Evolutionary conservation across 2,113 vertebrate genomes (phyloP).

Genomic region (Tricholaema leucomelas): DNA sequence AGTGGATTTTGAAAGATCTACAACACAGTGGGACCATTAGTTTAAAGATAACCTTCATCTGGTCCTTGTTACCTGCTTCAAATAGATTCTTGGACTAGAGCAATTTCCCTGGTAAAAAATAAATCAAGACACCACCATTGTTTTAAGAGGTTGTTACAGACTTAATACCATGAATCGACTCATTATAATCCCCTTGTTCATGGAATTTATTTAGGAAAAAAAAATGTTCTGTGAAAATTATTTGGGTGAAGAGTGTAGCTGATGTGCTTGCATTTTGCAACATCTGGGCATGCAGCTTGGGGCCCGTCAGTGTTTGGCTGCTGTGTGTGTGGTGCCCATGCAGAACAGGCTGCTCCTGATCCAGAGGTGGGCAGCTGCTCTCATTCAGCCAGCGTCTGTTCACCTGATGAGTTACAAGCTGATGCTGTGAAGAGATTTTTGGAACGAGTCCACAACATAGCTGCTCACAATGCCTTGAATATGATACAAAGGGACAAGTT

Average conservation of each 20-base stretch:
- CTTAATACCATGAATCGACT: neutral
- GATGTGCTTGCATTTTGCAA: neutral
- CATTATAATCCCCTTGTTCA: neutral
- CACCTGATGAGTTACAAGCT: neutral
- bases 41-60: neutral
- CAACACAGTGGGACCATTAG: neutral
- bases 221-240: neutral
- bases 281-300: neutral
- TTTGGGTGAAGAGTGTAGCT: neutral
- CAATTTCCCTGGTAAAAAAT: neutral
- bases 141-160: neutral
- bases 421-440: neutral
- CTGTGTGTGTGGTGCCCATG: fast-evolving
- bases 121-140: neutral
- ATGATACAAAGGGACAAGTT: neutral
- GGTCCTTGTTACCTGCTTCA: neutral
- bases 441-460: neutral
- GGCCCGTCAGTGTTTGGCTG: neutral
- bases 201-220: neutral
- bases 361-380: neutral
- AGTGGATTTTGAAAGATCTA: neutral
- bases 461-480: neutral
- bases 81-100: neutral
- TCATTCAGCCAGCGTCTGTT: neutral
- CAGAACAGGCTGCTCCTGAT: fast-evolving